These are phyloP conservation scores for Rhingia rostrata DNA, from an alignment of 2,888 invertebrate genomes.

Conservation along the genomic window DNA sequence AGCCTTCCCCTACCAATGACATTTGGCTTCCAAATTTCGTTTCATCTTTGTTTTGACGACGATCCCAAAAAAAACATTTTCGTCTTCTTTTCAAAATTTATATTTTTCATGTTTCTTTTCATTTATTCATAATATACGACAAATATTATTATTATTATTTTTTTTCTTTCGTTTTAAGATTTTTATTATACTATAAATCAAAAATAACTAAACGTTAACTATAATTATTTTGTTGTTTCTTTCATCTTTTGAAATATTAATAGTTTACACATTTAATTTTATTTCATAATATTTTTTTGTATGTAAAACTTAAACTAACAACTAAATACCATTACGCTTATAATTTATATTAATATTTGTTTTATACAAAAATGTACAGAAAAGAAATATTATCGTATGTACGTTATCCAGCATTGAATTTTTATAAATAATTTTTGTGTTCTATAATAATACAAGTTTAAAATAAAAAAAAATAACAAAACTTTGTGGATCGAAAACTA, in stretches of 20 bases:
- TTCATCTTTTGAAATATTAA: constrained; percentile 58
- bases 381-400: constrained; percentile 59
- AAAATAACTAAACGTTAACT: constrained; percentile 68
- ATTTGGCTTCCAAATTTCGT: too few relatives aligned
- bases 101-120: constrained; percentile 71
- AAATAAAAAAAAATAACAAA: neutral
- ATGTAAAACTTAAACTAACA: constrained; percentile 68
- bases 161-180: constrained; percentile 39
- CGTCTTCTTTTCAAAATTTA: constrained; percentile 68
- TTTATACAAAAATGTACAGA: constrained; percentile 72
- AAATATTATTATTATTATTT: constrained; percentile 61
- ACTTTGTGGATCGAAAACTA: neutral
- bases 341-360: constrained; percentile 54
- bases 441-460: neutral
- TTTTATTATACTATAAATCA: constrained; percentile 63
- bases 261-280: constrained; percentile 71
- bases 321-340: constrained; percentile 72
- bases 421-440: constrained; percentile 28
- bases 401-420: constrained; percentile 62
- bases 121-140: constrained; percentile 75
- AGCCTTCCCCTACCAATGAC: too few relatives aligned
- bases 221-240: constrained; percentile 34
- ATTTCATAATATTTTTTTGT: constrained; percentile 35
- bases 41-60: too few relatives aligned
- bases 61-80: neutral